Conservation (phyloP, 2,113 vertebrate species). For the Mirounga angustirostris region DNA sequence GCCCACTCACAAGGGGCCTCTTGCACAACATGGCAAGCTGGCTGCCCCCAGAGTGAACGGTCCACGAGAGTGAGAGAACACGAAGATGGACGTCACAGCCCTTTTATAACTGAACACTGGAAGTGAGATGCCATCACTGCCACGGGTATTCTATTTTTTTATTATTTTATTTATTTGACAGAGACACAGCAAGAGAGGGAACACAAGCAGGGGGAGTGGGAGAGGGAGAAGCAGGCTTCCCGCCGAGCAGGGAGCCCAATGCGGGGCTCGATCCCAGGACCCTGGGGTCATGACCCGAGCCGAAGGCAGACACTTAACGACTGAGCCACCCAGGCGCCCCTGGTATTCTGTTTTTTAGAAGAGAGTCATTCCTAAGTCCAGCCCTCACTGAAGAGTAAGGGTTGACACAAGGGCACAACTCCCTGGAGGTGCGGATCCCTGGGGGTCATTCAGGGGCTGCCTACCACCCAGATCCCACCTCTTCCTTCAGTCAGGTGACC, state of each 20-base stretch:
- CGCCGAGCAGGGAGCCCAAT: no score
- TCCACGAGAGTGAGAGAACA: background rate
- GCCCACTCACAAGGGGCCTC: background rate
- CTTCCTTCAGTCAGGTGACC: background rate
- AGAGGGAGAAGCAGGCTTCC: no score
- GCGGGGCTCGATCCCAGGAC: no score
- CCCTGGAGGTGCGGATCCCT: fast-evolving
- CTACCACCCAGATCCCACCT: background rate
- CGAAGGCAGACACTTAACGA: no score
- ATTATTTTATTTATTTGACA: no score
- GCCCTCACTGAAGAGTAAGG: background rate
- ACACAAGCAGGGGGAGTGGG: no score
- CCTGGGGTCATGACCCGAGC: no score
- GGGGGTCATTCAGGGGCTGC: background rate
- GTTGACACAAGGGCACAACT: background rate
- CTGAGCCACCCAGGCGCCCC: no score
- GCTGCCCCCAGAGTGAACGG: background rate
- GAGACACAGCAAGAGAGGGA: no score
- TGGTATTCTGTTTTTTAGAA: background rate
- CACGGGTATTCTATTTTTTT: background rate
- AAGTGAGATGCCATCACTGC: background rate
- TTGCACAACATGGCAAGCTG: background rate
- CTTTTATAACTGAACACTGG: background rate
- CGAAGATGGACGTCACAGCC: background rate
- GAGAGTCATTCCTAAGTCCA: background rate